Conservation (phyloP, 2,113 vertebrate genomes). For the Thinocorus orbignyianus region DNA sequence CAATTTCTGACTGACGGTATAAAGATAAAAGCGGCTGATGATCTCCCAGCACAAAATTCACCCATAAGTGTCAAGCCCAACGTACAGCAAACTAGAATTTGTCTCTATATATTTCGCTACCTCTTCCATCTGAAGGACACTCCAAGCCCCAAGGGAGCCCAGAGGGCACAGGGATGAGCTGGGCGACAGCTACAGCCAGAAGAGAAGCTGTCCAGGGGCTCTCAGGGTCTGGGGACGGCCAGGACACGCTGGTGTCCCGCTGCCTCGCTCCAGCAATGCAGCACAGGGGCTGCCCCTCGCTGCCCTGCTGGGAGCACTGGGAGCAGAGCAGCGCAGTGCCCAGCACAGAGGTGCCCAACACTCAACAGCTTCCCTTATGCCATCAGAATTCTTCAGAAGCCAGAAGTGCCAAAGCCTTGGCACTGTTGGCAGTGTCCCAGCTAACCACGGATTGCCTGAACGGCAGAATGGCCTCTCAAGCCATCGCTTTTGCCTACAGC, state of each 20-base stretch:
- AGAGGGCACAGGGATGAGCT: no score
- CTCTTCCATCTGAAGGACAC: not conserved
- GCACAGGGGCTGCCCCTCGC: no score
- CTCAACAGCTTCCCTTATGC: not conserved
- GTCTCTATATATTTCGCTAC: no score
- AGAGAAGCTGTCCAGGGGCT: not conserved
- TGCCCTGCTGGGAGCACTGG: no score
- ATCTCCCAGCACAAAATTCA: not conserved
- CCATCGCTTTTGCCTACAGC: no score
- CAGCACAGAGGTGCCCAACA: no score
- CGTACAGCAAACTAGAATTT: not conserved
- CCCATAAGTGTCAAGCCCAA: not conserved
- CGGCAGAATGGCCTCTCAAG: not conserved
- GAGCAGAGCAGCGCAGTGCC: no score
- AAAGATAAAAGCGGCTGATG: not conserved
- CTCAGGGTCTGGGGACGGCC: not conserved
- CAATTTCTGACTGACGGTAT: not conserved
- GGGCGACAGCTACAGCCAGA: not conserved
- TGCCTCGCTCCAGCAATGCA: no score
- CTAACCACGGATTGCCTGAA: not conserved
- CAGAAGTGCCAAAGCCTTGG: no score
- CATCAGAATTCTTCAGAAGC: not conserved
- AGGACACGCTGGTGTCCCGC: accelerated
- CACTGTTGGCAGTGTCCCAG: not conserved
- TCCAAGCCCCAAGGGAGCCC: not conserved